phyloP scores from a whole-genome alignment of 2,888 invertebrate species.

The Venusia cambrica region DNA sequence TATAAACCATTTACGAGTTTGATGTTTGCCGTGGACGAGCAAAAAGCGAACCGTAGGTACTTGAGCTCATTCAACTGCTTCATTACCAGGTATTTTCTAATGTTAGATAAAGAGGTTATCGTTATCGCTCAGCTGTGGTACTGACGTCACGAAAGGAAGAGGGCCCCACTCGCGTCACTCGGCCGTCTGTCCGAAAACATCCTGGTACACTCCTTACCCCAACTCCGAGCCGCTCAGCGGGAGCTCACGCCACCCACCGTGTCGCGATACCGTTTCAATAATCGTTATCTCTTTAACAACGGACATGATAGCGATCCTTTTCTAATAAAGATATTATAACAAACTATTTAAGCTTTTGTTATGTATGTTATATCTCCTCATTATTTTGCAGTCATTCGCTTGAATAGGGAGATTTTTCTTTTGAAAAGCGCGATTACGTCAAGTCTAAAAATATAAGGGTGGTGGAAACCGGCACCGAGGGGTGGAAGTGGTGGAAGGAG shows the following conservation, averaged over 20 bases:
- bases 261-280: slow-evolving; percentile 17
- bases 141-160: slow-evolving; percentile 58
- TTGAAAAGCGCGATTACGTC: slow-evolving; percentile 63
- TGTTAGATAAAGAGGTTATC: slow-evolving; percentile 53
- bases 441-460: slow-evolving; percentile 72
- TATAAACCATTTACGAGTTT: too few relatives aligned
- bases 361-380: slow-evolving; percentile 14
- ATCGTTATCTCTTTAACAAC: too few relatives aligned
- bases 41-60: background rate
- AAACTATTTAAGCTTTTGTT: background rate
- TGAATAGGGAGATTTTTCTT: slow-evolving; percentile 12
- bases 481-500: slow-evolving; percentile 44
- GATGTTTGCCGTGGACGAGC: too few relatives aligned
- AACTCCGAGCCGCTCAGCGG: slow-evolving; percentile 29
- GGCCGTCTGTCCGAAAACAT: slow-evolving; percentile 36
- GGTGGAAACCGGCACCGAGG: slow-evolving; percentile 45
- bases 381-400: slow-evolving; percentile 22
- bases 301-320: too few relatives aligned
- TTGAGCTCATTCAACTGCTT: slow-evolving; percentile 3
- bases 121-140: slow-evolving; percentile 41
- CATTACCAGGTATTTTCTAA: slow-evolving; percentile 2
- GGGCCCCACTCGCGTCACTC: slow-evolving; percentile 55
- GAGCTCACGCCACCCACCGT: slow-evolving; percentile 21
- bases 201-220: slow-evolving; percentile 28
- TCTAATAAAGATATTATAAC: slow-evolving; percentile 9